phyloP scores from a whole-genome alignment of 2,797 vertebrate species.

The Melanotaenia maccullochi region DNA sequence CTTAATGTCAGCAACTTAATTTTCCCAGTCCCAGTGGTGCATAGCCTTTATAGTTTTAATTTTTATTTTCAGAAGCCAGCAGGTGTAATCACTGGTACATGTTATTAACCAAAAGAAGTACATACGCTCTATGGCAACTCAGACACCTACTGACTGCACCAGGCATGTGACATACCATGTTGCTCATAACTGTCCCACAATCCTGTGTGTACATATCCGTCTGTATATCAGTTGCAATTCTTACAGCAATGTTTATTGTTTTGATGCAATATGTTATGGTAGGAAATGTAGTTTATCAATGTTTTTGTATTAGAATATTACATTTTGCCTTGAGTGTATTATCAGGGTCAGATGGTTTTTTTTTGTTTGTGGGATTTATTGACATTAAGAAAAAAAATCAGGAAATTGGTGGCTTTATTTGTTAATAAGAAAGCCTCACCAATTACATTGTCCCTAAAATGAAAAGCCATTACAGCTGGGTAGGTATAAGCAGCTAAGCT shows the following conservation, averaged over 20 bases:
- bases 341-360: background rate
- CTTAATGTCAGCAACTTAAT: too few species aligned
- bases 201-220: background rate
- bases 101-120: too few species aligned
- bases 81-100: too few species aligned
- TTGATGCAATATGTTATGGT: background rate
- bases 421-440: constrained; percentile 5
- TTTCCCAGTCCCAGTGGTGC: too few species aligned
- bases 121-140: too few species aligned
- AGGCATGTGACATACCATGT: too few species aligned
- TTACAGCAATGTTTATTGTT: background rate
- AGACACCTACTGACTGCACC: too few species aligned
- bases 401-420: constrained; percentile 7
- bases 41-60: too few species aligned
- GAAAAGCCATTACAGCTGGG: constrained; percentile 14
- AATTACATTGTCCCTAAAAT: constrained; percentile 10
- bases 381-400: constrained; percentile 13
- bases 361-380: constrained; percentile 17
- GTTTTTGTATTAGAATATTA: background rate
- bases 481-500: constrained; percentile 30
- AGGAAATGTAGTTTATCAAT: background rate
- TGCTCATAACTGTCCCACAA: too few species aligned
- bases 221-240: background rate
- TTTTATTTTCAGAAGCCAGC: too few species aligned
- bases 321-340: background rate